Percentiles rank a stretch among this genome's conserved stretches.
Evolutionary conservation across 35 echinoderm and acorn worm species (phyloP).

Genomic region (Diadema setosum): DNA sequence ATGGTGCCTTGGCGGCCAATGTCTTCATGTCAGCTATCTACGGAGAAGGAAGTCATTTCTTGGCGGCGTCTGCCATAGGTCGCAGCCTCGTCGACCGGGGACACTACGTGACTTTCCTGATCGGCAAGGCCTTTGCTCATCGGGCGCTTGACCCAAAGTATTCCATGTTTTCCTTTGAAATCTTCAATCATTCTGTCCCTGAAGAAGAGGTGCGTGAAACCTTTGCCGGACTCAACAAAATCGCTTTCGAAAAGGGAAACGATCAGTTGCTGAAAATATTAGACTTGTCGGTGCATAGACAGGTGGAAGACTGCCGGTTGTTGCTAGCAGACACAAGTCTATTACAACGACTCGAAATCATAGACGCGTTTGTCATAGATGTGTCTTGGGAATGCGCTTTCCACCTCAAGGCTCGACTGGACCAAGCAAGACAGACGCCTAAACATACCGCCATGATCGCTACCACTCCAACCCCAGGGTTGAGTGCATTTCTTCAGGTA

Average conservation of each 20-base stretch:
- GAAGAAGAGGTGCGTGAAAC: background rate
- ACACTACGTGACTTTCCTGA: background rate
- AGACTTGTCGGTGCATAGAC: background rate
- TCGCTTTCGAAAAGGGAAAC: background rate
- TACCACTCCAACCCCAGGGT: background rate
- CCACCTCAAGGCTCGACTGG: background rate
- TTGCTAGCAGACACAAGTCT: background rate
- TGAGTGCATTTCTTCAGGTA: background rate
- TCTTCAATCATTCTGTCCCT: background rate
- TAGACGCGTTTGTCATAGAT: background rate
- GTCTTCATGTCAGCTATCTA: background rate
- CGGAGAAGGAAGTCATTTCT: background rate
- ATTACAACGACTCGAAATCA: background rate
- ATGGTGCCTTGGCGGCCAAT: too few relatives aligned
- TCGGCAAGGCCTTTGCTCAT: background rate
- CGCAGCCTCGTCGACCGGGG: background rate
- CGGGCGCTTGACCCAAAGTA: background rate
- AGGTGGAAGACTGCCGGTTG: background rate
- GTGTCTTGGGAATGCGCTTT: background rate
- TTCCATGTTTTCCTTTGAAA: background rate
- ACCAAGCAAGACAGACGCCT: background rate
- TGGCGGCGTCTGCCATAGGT: background rate
- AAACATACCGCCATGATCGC: background rate
- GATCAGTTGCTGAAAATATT: background rate
- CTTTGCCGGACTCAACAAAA: background rate